Evolutionary conservation across 2,113 vertebrate genomes (phyloP).

Genomic region (Ammodytes dubius): DNA sequence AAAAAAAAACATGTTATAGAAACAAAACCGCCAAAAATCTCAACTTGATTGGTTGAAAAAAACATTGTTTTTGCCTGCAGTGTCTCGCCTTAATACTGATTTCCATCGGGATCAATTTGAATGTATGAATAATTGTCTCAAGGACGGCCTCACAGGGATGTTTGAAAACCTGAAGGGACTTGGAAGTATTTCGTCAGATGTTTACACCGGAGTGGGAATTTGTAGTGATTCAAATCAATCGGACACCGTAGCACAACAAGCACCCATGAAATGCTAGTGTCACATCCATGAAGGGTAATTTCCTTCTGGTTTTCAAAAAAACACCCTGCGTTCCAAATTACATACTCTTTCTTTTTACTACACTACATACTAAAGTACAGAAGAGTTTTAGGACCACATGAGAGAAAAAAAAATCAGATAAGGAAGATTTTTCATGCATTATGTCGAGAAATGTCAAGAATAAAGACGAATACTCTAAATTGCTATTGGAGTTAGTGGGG

Average conservation of each 20-base stretch:
- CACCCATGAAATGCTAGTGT: conserved; percentile 43
- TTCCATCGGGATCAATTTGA: not conserved
- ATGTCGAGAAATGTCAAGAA: too few species aligned
- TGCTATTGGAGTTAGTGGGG: too few species aligned
- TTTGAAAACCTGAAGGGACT: conserved; percentile 20
- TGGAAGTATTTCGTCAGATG: conserved; percentile 8
- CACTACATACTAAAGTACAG: too few species aligned
- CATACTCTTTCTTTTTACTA: too few species aligned
- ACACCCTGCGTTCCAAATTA: too few species aligned
- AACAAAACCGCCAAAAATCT: too few species aligned
- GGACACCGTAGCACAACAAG: conserved; percentile 15
- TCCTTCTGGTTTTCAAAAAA: conserved; percentile 40
- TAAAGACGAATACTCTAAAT: too few species aligned
- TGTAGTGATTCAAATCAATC: conserved; percentile 36
- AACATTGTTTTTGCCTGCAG: not conserved
- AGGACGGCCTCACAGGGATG: conserved; percentile 43
- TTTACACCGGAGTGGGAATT: conserved; percentile 30
- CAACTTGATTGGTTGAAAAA: too few species aligned
- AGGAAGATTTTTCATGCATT: too few species aligned
- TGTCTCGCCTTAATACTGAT: not conserved
- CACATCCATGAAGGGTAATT: conserved; percentile 66
- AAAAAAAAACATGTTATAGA: too few species aligned
- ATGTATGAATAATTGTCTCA: conserved; percentile 1
- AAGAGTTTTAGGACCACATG: too few species aligned
- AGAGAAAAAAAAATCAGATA: too few species aligned